These are phyloP conservation scores for Dasypus novemcinctus DNA, from an alignment of 2,113 vertebrate genomes.

Conservation along the genomic window DNA sequence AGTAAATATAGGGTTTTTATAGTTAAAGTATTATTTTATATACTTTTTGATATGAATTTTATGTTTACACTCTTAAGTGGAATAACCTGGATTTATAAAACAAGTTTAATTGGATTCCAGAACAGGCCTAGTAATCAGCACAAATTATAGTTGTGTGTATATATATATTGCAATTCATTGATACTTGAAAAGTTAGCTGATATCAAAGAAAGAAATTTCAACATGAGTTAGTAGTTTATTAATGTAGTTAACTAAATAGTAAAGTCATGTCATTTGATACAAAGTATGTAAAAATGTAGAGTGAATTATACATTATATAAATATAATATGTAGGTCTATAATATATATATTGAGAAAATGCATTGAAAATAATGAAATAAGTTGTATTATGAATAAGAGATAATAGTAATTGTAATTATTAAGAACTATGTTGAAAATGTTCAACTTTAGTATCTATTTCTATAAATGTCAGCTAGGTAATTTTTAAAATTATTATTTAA, in stretches of 20 bases:
- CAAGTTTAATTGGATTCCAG: conserved; percentile 26
- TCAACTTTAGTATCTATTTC: not conserved
- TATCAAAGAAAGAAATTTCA: conserved; percentile 12
- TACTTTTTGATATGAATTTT: conserved; percentile 40
- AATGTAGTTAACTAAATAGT: conserved; percentile 8
- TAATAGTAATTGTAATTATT: conserved; percentile 29
- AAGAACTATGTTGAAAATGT: conserved; percentile 4
- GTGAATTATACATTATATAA: not conserved
- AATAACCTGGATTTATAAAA: conserved; percentile 3
- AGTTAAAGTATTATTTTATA: conserved; percentile 25
- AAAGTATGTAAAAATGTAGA: not conserved
- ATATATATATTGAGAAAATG: not conserved
- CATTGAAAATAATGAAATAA: not conserved
- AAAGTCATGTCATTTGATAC: not conserved
- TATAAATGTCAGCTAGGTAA: conserved; percentile 1
- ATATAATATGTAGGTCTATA: not conserved
- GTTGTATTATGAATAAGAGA: not conserved
- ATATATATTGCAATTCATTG: not conserved
- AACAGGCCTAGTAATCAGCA: not conserved
- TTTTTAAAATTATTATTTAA: not conserved
- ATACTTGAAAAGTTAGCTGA: not conserved
- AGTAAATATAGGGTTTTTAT: conserved; percentile 24
- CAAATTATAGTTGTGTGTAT: not conserved
- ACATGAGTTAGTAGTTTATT: conserved; percentile 18
- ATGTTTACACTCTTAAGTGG: not conserved